A percentile compares a stretch with the other conserved stretches of the same genome.
phyloP scores from a whole-genome alignment of 2,113 vertebrate species.

The Pollachius pollachius region DNA sequence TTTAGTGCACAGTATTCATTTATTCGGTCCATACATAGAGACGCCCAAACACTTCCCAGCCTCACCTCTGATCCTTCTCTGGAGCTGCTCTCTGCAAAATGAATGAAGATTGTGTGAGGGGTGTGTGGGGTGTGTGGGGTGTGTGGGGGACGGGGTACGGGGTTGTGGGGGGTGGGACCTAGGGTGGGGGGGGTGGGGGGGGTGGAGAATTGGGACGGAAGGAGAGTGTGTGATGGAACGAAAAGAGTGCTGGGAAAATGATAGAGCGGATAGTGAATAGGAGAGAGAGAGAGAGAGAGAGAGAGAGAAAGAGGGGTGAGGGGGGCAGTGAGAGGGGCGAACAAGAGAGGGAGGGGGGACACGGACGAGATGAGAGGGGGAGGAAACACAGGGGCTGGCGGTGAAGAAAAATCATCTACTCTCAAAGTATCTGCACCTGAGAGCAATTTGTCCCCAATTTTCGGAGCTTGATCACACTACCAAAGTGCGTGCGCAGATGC shows the following conservation, averaged over 20 bases:
- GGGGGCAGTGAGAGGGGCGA: no score
- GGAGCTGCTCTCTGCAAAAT: conserved; percentile 33
- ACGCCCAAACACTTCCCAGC: conserved; percentile 49
- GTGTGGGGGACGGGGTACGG: no score
- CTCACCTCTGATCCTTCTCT: conserved; percentile 26
- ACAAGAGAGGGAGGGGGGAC: no score
- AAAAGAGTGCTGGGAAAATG: conserved; percentile 27
- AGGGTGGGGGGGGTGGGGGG: not conserved
- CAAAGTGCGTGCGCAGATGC: conserved; percentile 56
- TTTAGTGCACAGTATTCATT: conserved; percentile 48
- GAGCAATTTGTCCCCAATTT: conserved; percentile 74
- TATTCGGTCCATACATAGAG: conserved; percentile 45
- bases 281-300: not conserved
- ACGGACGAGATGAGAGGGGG: no score
- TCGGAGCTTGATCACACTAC: conserved; percentile 61
- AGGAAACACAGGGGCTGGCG: not conserved
- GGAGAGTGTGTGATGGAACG: conserved; percentile 45
- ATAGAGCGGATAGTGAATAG: not conserved
- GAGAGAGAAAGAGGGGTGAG: conserved; percentile 9
- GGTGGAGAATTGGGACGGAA: not conserved
- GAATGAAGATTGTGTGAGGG: not conserved
- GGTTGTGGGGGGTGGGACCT: not conserved
- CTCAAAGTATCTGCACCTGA: conserved; percentile 70
- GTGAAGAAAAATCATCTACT: conserved; percentile 55
- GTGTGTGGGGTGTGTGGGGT: no score